These are phyloP conservation scores for Drosophila trapezifrons DNA, from an alignment of 1,140 invertebrate species.

Conservation along the genomic window DNA sequence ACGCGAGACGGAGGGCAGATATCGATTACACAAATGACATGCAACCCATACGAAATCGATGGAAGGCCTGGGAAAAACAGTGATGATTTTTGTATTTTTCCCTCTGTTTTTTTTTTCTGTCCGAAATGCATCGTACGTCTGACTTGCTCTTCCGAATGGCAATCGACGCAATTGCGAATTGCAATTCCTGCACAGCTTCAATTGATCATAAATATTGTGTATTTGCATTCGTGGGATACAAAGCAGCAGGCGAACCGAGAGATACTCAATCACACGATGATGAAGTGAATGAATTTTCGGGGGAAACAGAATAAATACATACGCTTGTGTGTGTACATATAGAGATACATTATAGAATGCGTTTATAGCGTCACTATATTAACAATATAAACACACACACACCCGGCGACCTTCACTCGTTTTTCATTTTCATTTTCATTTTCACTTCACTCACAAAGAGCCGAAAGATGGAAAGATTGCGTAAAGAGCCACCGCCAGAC, in stretches of 20 bases:
- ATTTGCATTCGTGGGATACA: conserved; percentile 36
- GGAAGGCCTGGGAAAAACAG: too few species aligned
- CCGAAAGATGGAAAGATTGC: conserved; percentile 50
- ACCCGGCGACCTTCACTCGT: conserved; percentile 59
- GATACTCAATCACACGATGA: conserved; percentile 11
- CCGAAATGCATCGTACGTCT: background rate
- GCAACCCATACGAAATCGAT: conserved; percentile 24
- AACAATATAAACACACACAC: conserved; percentile 30
- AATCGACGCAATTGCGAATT: conserved; percentile 32
- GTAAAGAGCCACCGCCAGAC: conserved; percentile 54
- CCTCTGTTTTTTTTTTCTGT: background rate
- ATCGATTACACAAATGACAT: conserved; percentile 50
- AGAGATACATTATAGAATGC: conserved; percentile 29
- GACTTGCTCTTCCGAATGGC: conserved; percentile 4
- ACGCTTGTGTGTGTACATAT: background rate
- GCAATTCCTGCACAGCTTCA: conserved; percentile 44
- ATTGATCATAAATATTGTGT: conserved; percentile 38
- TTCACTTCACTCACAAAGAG: conserved; percentile 37
- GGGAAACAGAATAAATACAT: conserved; percentile 6
- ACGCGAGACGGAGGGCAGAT: background rate
- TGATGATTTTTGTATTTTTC: too few species aligned
- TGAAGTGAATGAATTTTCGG: conserved; percentile 13
- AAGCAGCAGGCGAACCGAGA: conserved; percentile 25
- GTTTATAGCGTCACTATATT: conserved; percentile 50
- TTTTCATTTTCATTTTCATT: conserved; percentile 53